Base-by-base conservation (phyloP, 2,888 invertebrate species). In the Poecilus cupreus region DNA sequence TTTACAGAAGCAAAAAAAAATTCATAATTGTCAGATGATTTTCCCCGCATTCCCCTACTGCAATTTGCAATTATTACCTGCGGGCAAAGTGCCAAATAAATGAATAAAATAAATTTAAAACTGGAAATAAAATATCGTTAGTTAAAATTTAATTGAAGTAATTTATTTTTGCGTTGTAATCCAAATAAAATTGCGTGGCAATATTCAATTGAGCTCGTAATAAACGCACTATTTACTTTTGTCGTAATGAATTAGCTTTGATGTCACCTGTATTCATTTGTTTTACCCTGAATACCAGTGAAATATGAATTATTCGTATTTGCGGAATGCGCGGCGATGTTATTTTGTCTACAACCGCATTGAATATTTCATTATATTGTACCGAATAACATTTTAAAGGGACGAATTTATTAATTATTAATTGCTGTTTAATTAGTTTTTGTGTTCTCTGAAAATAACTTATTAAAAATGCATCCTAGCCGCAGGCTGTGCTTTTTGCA, bases 321-420 rank as follows among this genome's bases (percentile, higher is more conserved):
- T 32, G 4, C 43, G 3, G 43, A 43, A 43, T 13, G 11, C 43
- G 13, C 13, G 11, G n/a, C 43, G 43, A 0, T 60, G 11, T 11
- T n/a, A 26, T 26, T 60, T 26, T 26, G 1, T 22, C n/a, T 26
- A 13, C 43, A 10, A 43, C 3, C 13, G 1, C 43, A n/a, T 3
- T 77, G 57, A 77, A 77, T 76, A 57, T 54, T 76, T 57, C 24
- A 76, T 57, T 16, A 57, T 77, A 57, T 77, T 74, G 26, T 74
- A 22, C 22, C 3, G 26, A 49, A 74, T 60, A 60, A 22, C 24
- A 26, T 60, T 60, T 74, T 60, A 60, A 57, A 77, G 57, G 57
- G 20, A 77, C 60, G 39, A 77, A 77, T 77, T 32, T 57, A 60
- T 77, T 77, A 77, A 77, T 77, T 60, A 77, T 57, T 57, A 77